Evolutionary conservation across 2,113 vertebrate genomes (phyloP).

Genomic region (crab-eating macaque (Macaca fascicularis)): DNA sequence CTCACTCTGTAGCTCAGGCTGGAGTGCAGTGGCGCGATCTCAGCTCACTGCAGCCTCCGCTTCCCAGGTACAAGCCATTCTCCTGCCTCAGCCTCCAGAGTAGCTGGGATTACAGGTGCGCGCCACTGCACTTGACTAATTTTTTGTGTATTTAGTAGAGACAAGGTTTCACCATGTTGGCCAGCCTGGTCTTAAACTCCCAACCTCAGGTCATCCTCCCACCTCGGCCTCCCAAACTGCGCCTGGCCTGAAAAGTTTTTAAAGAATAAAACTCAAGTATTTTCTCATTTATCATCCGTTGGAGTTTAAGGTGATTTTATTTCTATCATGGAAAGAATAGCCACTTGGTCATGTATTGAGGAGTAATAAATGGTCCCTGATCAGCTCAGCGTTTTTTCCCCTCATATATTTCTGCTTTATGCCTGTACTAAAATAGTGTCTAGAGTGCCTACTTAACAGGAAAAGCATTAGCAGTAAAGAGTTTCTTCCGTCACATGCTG

Average conservation of each 20-base stretch:
- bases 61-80: no score
- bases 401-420: background rate
- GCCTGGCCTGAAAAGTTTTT: background rate
- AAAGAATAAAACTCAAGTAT: constrained; percentile 9
- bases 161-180: no score
- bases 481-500: background rate
- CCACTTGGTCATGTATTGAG: background rate
- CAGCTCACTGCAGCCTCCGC: no score
- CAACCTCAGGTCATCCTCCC: no score
- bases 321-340: background rate
- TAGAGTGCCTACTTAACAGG: background rate
- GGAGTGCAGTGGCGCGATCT: no score
- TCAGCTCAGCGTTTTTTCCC: background rate
- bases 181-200: no score
- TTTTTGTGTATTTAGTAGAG: no score
- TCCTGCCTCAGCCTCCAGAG: no score
- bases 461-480: background rate
- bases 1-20: no score
- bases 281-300: constrained; percentile 22
- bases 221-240: no score
- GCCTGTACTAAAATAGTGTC: background rate
- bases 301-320: background rate
- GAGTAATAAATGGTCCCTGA: background rate
- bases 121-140: no score
- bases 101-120: no score